These are phyloP conservation scores for Rhogogaster chlorosoma DNA, from an alignment of 2,888 invertebrate species.

Conservation along the genomic window DNA sequence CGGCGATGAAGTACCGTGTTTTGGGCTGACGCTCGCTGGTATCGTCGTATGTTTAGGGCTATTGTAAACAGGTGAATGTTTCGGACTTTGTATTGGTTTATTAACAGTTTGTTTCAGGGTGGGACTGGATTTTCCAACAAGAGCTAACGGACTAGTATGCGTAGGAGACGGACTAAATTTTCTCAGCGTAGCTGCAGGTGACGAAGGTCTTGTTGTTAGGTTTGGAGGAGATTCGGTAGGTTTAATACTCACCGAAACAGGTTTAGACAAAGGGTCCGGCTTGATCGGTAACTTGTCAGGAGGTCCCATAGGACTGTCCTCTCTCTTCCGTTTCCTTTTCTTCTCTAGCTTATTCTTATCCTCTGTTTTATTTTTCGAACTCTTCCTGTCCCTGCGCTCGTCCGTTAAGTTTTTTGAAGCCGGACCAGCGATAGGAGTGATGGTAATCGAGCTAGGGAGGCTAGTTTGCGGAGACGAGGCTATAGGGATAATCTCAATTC, in stretches of 20 bases:
- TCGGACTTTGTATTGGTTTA: conserved; percentile 83
- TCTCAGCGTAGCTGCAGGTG: conserved; percentile 84
- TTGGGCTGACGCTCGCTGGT: conserved; percentile 87
- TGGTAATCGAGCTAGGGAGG: conserved; percentile 90
- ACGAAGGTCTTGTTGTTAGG: conserved; percentile 80
- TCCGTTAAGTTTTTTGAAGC: conserved; percentile 78
- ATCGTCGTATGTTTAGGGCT: conserved; percentile 86
- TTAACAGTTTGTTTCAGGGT: conserved; percentile 78
- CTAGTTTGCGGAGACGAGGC: conserved; percentile 83
- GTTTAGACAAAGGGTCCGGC: conserved; percentile 86
- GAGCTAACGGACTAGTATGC: conserved; percentile 82
- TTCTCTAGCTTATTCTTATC: conserved; percentile 82
- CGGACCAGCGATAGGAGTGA: conserved; percentile 86
- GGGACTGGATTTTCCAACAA: conserved; percentile 82
- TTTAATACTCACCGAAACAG: conserved; percentile 87
- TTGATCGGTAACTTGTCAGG: conserved; percentile 90
- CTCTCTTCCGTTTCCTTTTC: conserved; percentile 86
- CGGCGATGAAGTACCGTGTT: conserved; percentile 88
- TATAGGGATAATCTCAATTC: conserved; percentile 93
- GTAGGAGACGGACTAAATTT: conserved; percentile 88
- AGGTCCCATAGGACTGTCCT: conserved; percentile 88
- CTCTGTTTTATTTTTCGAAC: conserved; percentile 74
- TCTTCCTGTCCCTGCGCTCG: conserved; percentile 77
- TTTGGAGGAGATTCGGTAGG: conserved; percentile 83
- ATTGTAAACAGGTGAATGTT: conserved; percentile 87